phyloP scores from a whole-genome alignment of 2,113 vertebrate species.

The Rhabdornis inornatus region DNA sequence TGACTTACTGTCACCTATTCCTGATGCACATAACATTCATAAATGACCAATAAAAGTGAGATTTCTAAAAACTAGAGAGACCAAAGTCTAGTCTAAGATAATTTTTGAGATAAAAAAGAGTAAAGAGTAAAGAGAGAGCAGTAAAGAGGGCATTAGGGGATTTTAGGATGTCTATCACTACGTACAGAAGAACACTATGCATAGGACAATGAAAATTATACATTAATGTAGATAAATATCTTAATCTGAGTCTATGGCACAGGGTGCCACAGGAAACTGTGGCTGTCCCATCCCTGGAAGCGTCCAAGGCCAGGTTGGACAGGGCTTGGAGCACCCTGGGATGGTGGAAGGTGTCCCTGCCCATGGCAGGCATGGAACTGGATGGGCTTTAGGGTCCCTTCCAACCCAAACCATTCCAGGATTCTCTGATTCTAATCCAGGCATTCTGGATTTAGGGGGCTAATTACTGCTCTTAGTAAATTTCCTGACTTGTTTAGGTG shows the following conservation, averaged over 20 bases:
- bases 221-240: neutral
- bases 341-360: neutral
- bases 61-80: neutral
- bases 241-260: neutral
- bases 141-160: fast-evolving
- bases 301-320: fast-evolving
- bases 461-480: neutral
- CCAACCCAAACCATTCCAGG: neutral
- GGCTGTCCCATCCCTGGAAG: neutral
- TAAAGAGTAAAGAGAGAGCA: no score
- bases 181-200: fast-evolving
- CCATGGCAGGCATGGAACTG: neutral
- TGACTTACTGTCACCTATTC: neutral
- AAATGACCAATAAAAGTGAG: neutral
- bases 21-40: neutral
- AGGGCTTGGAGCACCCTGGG: fast-evolving
- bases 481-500: neutral
- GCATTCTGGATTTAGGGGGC: neutral
- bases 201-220: neutral
- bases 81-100: neutral
- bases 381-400: fast-evolving
- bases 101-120: no score
- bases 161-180: neutral
- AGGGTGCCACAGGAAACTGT: neutral
- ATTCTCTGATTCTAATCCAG: neutral